Percentiles rank a stretch among this genome's conserved stretches.
Conservation (phyloP, 2,113 vertebrate genomes). For the Muscicapa adusta region DNA sequence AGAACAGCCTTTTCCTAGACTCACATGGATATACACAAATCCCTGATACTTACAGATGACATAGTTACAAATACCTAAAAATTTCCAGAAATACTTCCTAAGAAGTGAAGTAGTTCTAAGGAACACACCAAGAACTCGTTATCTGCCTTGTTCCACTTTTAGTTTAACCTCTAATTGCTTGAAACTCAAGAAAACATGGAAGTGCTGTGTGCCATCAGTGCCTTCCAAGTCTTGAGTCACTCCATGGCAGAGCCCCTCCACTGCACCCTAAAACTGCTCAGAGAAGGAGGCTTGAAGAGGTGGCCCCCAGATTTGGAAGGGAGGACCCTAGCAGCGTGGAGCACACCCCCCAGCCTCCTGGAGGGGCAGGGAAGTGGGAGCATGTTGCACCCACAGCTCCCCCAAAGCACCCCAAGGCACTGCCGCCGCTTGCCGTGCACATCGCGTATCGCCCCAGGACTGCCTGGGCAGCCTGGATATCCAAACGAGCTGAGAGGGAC, state of each 20-base stretch:
- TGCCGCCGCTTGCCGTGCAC: rapidly evolving
- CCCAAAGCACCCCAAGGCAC: not conserved
- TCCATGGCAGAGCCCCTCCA: not conserved
- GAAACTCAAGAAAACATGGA: not conserved
- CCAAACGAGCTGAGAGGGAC: not conserved
- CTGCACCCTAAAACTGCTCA: not conserved
- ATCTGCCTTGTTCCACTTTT: not conserved
- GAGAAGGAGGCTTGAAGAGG: not conserved
- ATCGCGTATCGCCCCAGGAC: rapidly evolving
- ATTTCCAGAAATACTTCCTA: not conserved
- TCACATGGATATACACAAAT: not conserved
- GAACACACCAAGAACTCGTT: rapidly evolving
- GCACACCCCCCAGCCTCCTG: rapidly evolving
- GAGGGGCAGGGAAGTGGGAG: not conserved
- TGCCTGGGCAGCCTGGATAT: rapidly evolving
- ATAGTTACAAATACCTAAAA: not conserved
- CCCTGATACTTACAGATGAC: not conserved
- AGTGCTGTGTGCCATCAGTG: not conserved
- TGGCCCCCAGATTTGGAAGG: not conserved
- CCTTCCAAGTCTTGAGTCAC: not conserved
- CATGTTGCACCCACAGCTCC: rapidly evolving
- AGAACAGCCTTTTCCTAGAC: not conserved
- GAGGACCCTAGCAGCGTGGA: not conserved
- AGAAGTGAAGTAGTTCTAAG: not conserved
- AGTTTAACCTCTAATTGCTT: not conserved